These are phyloP conservation scores for Zaprionus capensis DNA, from an alignment of 1,140 invertebrate species.

Conservation along the genomic window DNA sequence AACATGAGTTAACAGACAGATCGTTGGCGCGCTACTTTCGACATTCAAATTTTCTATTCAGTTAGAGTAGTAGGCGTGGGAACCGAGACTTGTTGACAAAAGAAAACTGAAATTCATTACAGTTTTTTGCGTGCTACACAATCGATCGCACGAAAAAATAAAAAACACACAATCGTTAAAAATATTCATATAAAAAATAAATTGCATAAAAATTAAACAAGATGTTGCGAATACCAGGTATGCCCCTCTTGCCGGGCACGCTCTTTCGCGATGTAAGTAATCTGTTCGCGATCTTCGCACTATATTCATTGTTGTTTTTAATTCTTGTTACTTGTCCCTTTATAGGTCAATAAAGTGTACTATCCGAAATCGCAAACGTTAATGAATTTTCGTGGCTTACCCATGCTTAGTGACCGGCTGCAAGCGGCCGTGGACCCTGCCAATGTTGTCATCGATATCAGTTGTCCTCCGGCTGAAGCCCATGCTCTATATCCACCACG, in stretches of 20 bases:
- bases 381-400: conserved; percentile 82
- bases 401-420: conserved; percentile 77
- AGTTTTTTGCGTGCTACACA: conserved; percentile 33
- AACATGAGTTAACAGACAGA: no score
- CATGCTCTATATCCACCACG: conserved; percentile 89
- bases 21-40: neutral
- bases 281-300: neutral
- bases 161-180: conserved; percentile 24
- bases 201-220: conserved; percentile 34
- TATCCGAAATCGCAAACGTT: conserved; percentile 85
- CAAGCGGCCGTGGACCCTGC: conserved; percentile 47
- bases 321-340: neutral
- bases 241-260: conserved; percentile 77
- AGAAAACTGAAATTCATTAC: neutral
- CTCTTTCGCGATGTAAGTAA: conserved; percentile 78
- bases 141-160: conserved; percentile 28
- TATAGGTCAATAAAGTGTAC: conserved; percentile 86
- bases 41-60: neutral
- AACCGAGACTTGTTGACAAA: neutral
- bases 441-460: conserved; percentile 61
- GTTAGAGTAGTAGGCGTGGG: conserved; percentile 34
- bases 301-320: neutral
- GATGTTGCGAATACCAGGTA: conserved; percentile 78
- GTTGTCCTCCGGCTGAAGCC: conserved; percentile 74
- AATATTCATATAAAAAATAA: conserved; percentile 10